phyloP scores from a whole-genome alignment of 2,888 invertebrate species.

The Oconnorella tubifera region DNA sequence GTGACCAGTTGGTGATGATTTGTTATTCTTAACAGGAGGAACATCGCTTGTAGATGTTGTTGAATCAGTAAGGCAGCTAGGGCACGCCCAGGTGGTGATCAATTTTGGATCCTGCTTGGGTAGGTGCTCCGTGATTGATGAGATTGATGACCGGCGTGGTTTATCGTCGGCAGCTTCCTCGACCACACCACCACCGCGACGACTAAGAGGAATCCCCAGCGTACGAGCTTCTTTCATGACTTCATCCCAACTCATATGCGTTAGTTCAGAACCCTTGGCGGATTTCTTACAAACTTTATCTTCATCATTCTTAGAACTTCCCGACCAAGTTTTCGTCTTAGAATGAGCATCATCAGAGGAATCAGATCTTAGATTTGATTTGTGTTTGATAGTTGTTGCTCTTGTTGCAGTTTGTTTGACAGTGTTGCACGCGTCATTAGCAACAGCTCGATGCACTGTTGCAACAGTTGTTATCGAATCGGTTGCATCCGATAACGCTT shows the following conservation, averaged over 20 bases:
- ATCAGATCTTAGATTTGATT: neutral
- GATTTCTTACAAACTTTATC: too few relatives aligned
- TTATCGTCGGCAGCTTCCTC: constrained; percentile 2
- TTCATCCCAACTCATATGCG: constrained; percentile 35
- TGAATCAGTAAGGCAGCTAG: constrained; percentile 2
- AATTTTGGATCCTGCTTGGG: constrained; percentile 8
- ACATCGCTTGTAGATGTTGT: neutral
- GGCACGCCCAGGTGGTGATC: constrained; percentile 13
- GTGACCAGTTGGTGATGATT: neutral
- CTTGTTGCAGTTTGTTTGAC: constrained; percentile 15
- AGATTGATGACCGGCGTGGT: constrained; percentile 1
- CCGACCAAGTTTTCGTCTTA: neutral
- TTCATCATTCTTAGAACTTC: neutral
- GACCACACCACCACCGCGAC: constrained; percentile 2
- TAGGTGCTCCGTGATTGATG: neutral
- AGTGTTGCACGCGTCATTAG: constrained; percentile 8
- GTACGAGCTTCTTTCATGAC: constrained; percentile 31
- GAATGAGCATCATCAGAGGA: neutral
- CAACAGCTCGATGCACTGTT: constrained; percentile 14
- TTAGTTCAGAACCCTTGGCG: constrained; percentile 29
- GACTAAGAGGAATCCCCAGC: constrained; percentile 29
- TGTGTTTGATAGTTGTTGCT: neutral
- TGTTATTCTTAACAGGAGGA: neutral
- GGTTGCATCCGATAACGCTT: neutral
- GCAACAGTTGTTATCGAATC: constrained; percentile 17